Percentiles rank a stretch among this genome's conserved stretches.
Conservation (phyloP, 37 sponge, comb jelly and placozoan species). For the Cladorhizidae sp. region DNA sequence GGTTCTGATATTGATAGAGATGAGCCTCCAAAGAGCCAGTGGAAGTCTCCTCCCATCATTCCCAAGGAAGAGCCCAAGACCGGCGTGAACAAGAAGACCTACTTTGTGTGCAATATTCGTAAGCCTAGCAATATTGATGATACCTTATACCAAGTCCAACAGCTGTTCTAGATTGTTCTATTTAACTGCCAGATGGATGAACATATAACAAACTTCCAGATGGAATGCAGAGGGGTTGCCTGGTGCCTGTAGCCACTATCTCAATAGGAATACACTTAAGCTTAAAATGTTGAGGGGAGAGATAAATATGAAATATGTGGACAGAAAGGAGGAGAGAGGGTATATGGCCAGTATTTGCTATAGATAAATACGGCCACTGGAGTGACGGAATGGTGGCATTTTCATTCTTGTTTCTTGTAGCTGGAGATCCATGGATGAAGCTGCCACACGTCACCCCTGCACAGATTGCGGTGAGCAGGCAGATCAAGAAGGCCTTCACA, state of each 20-base stretch:
- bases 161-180: neutral
- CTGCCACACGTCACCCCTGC: constrained; percentile 95
- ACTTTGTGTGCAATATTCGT: constrained; percentile 96
- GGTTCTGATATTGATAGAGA: constrained; percentile 72
- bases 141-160: neutral
- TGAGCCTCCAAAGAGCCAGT: constrained; percentile 79
- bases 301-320: too few species aligned
- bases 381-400: neutral
- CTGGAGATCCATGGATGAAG: constrained; percentile 91
- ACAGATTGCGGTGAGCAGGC: constrained; percentile 78
- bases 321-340: too few species aligned
- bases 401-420: constrained; percentile 34
- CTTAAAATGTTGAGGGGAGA: too few species aligned
- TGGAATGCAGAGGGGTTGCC: too few species aligned
- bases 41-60: constrained; percentile 94
- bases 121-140: constrained; percentile 12
- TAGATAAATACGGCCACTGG: too few species aligned
- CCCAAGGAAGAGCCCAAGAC: constrained; percentile 91
- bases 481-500: constrained; percentile 91
- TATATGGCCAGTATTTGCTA: too few species aligned
- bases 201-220: too few species aligned
- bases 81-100: constrained; percentile 95
- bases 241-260: too few species aligned
- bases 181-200: neutral
- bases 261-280: too few species aligned